Conservation (phyloP, 2,797 vertebrate genomes). For the Xiphorhynchus erythropygius region DNA sequence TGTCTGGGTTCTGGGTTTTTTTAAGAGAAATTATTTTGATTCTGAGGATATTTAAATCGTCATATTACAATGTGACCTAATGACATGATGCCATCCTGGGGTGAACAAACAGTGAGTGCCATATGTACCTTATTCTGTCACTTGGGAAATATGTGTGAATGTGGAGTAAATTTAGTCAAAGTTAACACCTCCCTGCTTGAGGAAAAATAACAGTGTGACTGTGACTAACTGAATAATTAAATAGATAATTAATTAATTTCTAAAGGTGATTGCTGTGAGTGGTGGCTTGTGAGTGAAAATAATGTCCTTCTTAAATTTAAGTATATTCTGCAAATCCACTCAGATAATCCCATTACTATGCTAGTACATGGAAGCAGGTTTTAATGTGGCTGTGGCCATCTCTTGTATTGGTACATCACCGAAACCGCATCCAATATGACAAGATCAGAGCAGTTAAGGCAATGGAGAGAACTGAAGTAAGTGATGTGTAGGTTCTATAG, state of each 20-base stretch:
- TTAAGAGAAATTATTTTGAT: not conserved
- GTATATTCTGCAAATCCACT: not conserved
- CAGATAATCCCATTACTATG: not conserved
- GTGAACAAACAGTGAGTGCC: not conserved
- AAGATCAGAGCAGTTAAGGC: not conserved
- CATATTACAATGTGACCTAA: not conserved
- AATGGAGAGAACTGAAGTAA: not conserved
- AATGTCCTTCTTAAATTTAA: not conserved
- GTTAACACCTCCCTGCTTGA: not conserved
- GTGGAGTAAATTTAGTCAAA: not conserved
- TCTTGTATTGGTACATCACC: not conserved
- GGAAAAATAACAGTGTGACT: not conserved
- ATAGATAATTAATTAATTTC: not conserved
- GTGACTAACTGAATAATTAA: constrained; percentile 1
- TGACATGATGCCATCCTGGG: not conserved
- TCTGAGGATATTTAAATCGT: not conserved
- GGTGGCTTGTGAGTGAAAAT: not conserved
- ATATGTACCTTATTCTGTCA: not conserved
- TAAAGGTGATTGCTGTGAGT: not conserved
- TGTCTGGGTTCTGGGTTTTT: not conserved
- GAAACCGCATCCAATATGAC: not conserved
- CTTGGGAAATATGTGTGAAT: not conserved
- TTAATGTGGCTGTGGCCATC: not conserved
- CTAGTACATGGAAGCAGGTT: not conserved
- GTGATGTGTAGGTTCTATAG: not conserved